phyloP scores from a whole-genome alignment of 92 coral and sea anemone species.

The Palythoa grandiflora region DNA sequence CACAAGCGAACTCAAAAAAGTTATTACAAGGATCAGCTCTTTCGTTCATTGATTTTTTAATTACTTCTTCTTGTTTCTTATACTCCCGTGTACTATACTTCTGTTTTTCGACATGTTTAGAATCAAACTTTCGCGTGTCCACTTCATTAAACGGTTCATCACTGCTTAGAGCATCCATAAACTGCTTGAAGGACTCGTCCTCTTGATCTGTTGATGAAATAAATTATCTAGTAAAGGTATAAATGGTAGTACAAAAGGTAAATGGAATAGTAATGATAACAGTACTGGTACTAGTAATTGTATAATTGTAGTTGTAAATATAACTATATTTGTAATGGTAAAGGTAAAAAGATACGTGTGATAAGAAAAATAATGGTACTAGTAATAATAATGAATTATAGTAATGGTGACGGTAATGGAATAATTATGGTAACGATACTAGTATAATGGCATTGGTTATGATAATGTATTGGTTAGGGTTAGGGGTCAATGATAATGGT shows the following conservation, averaged over 20 bases:
- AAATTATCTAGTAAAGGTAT: not conserved
- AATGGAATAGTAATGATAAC: not conserved
- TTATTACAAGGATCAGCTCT: conserved; percentile 53
- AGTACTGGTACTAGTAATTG: too few species aligned
- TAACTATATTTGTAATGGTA: too few species aligned
- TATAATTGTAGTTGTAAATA: too few species aligned
- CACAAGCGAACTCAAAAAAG: conserved; percentile 62
- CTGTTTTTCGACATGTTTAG: not conserved
- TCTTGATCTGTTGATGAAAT: conserved; percentile 13
- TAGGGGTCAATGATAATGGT: too few species aligned
- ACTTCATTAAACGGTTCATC: not conserved
- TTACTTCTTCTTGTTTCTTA: conserved; percentile 27
- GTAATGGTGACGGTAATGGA: too few species aligned
- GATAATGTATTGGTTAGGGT: too few species aligned
- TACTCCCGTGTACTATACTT: conserved; percentile 51
- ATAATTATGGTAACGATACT: too few species aligned
- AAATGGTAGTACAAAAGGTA: not conserved
- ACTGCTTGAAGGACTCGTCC: conserved; percentile 25
- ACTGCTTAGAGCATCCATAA: conserved; percentile 26
- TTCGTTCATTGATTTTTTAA: conserved; percentile 34
- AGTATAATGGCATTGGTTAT: too few species aligned
- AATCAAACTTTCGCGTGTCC: conserved; percentile 6
- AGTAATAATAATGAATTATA: too few species aligned
- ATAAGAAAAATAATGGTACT: too few species aligned
- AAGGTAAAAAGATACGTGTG: too few species aligned